Evolutionary conservation across 1,140 invertebrate species (phyloP), one percentile per base, ranked within the genome.

Genomic region (Cryptotermes secundus): DNA sequence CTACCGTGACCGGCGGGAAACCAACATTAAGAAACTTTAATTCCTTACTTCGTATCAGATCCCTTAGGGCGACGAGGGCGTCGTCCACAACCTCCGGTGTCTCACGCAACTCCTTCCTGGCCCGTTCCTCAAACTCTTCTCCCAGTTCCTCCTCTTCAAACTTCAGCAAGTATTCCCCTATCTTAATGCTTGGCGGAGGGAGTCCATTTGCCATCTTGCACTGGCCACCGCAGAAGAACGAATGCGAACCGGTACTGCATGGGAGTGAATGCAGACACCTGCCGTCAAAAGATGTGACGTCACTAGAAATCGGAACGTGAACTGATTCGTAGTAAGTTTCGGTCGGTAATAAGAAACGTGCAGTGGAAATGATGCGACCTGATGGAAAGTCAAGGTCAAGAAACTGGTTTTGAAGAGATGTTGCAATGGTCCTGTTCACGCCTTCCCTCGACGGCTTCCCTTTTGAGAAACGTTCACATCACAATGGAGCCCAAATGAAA

Each of bases 101-200:
- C 87, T 96, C 94, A 79, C 94, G 88, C 2, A 96, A 88, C 88
- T 96, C 94, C 53, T 91, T 91, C 82, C 90, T 89, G 3, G 94
- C 94, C 72, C 93, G 89, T 83, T 92, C 90, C 86, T 90, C 88
- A 12, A 88, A 86, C 81, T 91, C 91, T 24, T 84, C 86, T 80
- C 81, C 88, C 84, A 86, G 88, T 22, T n/a, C 88, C 82, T n/a
- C 79, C 86, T 49, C 22, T 24, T 31, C 87, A 72, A n/a, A 45
- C 24, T 45, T 31, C 22, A 82, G n/a, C 9, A 86, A 42, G 22
- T 83, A 65, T 0, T 84, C 53, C 14, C 88, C 88, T 0, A 89
- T 85, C 83, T 83, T 87, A 0, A 90, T 16, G 0, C 83, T 82
- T 0, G 86, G 83, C 0, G 65, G 59, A 72, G 59, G 26, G 3